These are phyloP conservation scores for Corapipo altera DNA, from an alignment of 2,113 vertebrate species.

Conservation along the genomic window DNA sequence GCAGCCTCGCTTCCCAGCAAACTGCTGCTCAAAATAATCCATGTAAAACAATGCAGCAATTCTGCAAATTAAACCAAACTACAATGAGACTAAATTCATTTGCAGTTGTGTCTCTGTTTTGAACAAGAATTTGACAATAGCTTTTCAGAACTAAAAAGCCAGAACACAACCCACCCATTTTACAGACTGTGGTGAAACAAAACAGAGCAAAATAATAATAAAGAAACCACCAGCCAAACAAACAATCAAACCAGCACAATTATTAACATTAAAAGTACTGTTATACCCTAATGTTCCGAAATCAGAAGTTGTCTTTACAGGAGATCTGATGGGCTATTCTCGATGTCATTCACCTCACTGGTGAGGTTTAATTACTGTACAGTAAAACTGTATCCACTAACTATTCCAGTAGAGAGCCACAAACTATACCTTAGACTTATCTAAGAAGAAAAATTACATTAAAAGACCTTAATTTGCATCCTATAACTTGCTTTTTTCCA, in stretches of 20 bases:
- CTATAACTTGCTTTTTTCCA: background rate
- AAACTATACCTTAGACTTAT: background rate
- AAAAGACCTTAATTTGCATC: background rate
- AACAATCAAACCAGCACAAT: background rate
- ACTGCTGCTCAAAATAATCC: background rate
- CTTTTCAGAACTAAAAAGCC: background rate
- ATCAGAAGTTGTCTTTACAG: background rate
- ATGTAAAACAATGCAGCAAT: background rate
- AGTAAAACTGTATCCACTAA: background rate
- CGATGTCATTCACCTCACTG: background rate
- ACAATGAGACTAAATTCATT: background rate
- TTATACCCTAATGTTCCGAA: background rate
- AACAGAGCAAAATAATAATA: background rate
- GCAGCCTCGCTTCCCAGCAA: background rate
- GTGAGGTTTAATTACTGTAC: background rate
- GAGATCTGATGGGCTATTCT: background rate
- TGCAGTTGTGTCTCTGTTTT: background rate
- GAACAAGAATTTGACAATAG: background rate
- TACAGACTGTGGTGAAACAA: background rate
- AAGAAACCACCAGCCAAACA: background rate
- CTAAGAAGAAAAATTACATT: background rate
- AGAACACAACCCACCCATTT: background rate
- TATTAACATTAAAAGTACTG: background rate
- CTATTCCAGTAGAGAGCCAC: background rate
- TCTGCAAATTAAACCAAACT: background rate